Evolutionary conservation across 2,888 invertebrate species (phyloP).

Genomic region (Netelia fuscicornis): DNA sequence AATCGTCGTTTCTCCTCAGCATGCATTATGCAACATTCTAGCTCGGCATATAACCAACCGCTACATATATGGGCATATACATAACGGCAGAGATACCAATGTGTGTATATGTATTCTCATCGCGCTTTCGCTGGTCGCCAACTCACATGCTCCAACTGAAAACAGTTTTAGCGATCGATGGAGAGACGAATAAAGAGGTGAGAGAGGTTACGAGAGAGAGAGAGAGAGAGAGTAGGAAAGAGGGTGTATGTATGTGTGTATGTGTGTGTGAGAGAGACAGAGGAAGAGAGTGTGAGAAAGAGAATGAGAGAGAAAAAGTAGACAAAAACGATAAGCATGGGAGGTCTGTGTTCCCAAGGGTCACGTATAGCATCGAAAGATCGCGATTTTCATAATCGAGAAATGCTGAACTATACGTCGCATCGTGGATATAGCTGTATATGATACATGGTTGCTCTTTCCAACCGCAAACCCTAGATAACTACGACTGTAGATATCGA

Average conservation of each 20-base stretch:
- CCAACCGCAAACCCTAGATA: neutral
- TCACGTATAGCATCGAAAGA: conserved; percentile 62
- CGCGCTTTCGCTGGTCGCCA: conserved; percentile 37
- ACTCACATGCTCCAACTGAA: conserved; percentile 46
- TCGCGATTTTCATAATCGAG: conserved; percentile 64
- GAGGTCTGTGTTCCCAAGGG: conserved; percentile 59
- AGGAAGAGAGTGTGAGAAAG: neutral
- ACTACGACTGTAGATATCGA: neutral
- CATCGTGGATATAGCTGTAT: neutral
- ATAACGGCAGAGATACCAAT: neutral
- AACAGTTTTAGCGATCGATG: conserved; percentile 64
- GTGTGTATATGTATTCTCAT: conserved; percentile 32
- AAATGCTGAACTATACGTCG: conserved; percentile 38
- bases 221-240: neutral
- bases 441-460: neutral
- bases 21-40: conserved; percentile 64
- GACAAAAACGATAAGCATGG: neutral
- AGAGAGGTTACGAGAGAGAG: conserved; percentile 15
- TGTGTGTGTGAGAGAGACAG: conserved; percentile 19
- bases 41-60: conserved; percentile 28
- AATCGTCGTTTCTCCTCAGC: conserved; percentile 61
- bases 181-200: conserved; percentile 59
- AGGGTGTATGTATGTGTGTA: neutral
- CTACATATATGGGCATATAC: neutral
- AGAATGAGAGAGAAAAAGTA: neutral